Conservation (phyloP, 2,797 vertebrate genomes). For the Pygocentrus nattereri region DNA sequence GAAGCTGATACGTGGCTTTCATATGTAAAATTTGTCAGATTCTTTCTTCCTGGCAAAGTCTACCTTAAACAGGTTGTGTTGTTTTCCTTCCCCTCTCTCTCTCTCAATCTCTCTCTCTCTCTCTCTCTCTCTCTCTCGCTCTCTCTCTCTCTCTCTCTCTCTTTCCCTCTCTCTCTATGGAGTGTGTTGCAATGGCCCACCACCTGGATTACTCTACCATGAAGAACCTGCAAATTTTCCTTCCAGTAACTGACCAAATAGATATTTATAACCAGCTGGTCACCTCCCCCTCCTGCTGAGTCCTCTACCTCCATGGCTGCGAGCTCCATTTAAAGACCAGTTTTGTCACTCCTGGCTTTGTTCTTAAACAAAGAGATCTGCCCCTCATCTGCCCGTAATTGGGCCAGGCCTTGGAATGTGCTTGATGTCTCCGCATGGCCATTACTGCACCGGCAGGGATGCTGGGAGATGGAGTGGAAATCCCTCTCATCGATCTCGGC, state of each 20-base stretch:
- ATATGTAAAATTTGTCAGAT: constrained; percentile 72
- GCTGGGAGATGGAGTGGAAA: constrained; percentile 68
- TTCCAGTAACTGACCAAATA: constrained; percentile 85
- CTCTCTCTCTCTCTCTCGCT: constrained; percentile 18
- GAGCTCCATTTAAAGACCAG: constrained; percentile 81
- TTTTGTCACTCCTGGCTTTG: constrained; percentile 84
- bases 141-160: not conserved
- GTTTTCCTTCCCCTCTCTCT: constrained; percentile 36
- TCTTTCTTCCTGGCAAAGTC: constrained; percentile 67
- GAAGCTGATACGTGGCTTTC: constrained; percentile 72
- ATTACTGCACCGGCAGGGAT: constrained; percentile 68
- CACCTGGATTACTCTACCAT: constrained; percentile 82
- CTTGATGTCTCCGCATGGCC: constrained; percentile 79
- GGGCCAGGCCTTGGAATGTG: constrained; percentile 81
- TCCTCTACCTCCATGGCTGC: constrained; percentile 64
- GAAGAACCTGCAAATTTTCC: constrained; percentile 81
- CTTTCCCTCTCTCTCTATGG: constrained; percentile 21
- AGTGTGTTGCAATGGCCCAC: constrained; percentile 77
- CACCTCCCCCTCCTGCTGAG: constrained; percentile 67
- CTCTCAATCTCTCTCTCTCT: constrained; percentile 30
- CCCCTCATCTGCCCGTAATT: constrained; percentile 83
- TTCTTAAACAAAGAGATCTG: constrained; percentile 85
- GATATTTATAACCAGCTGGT: constrained; percentile 86
- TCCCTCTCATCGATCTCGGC: constrained; percentile 58
- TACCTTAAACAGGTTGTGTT: constrained; percentile 70